Base-by-base conservation (phyloP, 2,797 vertebrate genomes). In the Eutrigla gurnardus region DNA sequence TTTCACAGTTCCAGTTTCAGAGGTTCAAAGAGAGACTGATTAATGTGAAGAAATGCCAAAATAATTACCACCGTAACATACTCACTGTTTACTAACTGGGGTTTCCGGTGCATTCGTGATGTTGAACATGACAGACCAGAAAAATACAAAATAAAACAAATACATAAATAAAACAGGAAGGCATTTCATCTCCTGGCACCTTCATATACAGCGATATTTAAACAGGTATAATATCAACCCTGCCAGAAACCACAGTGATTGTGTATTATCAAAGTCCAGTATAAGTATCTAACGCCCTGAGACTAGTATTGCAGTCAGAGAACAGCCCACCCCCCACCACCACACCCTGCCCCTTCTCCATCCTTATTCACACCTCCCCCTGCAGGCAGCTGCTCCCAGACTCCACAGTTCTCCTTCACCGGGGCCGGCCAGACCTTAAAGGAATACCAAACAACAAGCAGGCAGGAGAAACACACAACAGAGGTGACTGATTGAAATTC, bases 401-500 rank as follows among this genome's bases (percentile, higher is more conserved):
- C 70, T 73, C 67, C 75, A 73, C 61, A 46, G 65, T 36, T 65
- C 78, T 70, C 49, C 70, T 70, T 65, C 61, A 66, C 45, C 39
- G 4, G 42, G 76, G 50, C 76, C 62, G 72, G 45, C 39, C 68
- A 54, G 53, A 64, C 62, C 76, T 79, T 81, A 75, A 53, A 84
- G 61, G 80, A 89, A 82, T 79, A 81, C 63, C 73, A 74, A 78
- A 77, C 61, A 50, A 58, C 32, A 49, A 64, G 61, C 65, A 60
- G 25, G 25, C 68, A 45, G 62, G 62, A 80, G 65, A 77, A 82
- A 78, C 70, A 79, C 77, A 80, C 59, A 77, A 73, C 77, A 45
- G 76, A 80, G 83, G 88, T 83, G 84, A 75, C 82, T 88, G 84
- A 89, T 89, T 86, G 85, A 85, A 90, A 88, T 81, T 88, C 85